Evolutionary conservation across 2,113 vertebrate genomes (phyloP), one percentile per base, ranked within the genome.

Genomic region (Harpagus bidentatus): DNA sequence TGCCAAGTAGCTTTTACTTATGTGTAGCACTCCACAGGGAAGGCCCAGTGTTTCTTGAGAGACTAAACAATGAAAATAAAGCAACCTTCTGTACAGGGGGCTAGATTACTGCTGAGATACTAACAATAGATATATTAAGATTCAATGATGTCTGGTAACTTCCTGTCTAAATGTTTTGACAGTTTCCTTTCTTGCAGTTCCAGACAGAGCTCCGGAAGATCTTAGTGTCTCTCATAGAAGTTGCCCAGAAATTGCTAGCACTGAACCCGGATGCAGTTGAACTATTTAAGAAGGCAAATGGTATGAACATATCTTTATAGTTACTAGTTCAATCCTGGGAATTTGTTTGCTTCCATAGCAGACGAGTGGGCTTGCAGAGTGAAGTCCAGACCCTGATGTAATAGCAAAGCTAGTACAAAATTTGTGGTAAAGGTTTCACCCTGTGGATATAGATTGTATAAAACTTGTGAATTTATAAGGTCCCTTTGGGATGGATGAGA

Each of bases 191-290:
- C 62, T 96, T 92, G 48, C 96, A 99, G 99, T 99, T 99, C 98
- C 99, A 99, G 98, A 99, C 99, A 4, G 99, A 99, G 94, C 99
- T 99, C 73, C 98, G 99, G 94, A 99, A 99, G 89, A 99, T 99
- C 97, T 96, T 99, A 53, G 99, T 99, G 72, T 99, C 99, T 20
- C 99, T 99, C 72, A 99, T 99, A 69, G 99, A 99, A 98, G 99
- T 99, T 32, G 99, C 99, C 6, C 99, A 99, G 98, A 99, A 99
- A 93, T 96, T 99, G 94, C 96, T 99, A 26, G 99, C 99, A 3
- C 98, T 99, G 97, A 99, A 99, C 97, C 99, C 99, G 0, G 99
- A 99, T 31, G 99, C 99, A 3, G 99, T 99, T n/a, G 99, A 99
- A 61, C 97, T 99, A 3, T 99, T 99, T 90, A 99, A 99, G 98